A percentile compares a stretch with the other conserved stretches of the same genome.
Evolutionary conservation across 2,113 vertebrate species (phyloP).

Genomic region (Sturnira hondurensis): DNA sequence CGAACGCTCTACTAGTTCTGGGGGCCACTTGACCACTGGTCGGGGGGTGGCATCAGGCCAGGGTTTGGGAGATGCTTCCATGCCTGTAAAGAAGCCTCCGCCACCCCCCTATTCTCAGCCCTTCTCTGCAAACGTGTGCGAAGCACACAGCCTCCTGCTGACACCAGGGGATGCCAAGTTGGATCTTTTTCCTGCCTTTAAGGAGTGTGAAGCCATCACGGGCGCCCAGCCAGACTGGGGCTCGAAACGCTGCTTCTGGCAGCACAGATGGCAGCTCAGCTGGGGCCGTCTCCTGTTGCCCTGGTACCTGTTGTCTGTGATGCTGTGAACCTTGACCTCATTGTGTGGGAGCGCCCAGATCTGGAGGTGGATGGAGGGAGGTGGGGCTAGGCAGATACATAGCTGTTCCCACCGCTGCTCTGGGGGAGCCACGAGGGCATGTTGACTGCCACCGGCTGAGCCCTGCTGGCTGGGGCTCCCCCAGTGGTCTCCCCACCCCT

Average conservation of each 20-base stretch:
- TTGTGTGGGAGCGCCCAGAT: not conserved
- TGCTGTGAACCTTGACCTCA: not conserved
- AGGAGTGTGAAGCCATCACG: rapidly evolving
- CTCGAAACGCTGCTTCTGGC: not conserved
- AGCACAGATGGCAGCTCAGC: rapidly evolving
- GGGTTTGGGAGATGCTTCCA: not conserved
- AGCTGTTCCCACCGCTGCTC: not conserved
- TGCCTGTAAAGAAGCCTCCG: not conserved
- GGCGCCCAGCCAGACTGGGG: not conserved
- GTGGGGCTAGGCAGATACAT: not conserved
- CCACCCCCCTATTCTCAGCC: not conserved
- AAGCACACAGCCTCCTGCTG: rapidly evolving
- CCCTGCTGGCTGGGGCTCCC: not conserved
- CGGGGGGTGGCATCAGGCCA: rapidly evolving
- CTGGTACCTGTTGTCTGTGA: not conserved
- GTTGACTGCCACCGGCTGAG: rapidly evolving
- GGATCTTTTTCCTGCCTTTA: not conserved
- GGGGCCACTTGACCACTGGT: not conserved
- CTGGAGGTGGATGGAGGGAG: not conserved
- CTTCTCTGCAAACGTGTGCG: not conserved
- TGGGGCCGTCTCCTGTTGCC: rapidly evolving
- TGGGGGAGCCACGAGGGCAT: rapidly evolving
- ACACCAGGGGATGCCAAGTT: rapidly evolving
- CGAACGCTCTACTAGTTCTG: not conserved
- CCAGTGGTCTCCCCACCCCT: rapidly evolving